Evolutionary conservation across 2,113 vertebrate species (phyloP), one percentile per base, ranked within the genome.

Genomic region (Nasalis larvatus): DNA sequence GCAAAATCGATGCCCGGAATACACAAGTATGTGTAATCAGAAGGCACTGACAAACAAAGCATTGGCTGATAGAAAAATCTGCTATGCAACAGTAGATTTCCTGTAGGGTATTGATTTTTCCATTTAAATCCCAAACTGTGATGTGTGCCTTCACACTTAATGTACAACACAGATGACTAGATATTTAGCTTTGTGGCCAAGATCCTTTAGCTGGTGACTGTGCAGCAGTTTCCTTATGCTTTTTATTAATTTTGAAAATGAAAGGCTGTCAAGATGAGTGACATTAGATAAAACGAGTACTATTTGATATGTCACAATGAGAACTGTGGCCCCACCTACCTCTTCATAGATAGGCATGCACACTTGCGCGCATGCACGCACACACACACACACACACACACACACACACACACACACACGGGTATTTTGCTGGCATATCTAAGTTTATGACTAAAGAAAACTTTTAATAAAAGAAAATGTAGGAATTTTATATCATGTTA

Each of bases 161-260:
- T 89, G 74, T 66, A 95, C 74, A 95, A 76, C 89, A 96, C 77
- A 93, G 91, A 96, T 96, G 6, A 94, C 78, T 69, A 95, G 94
- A 97, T 98, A 76, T 97, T 94, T 97, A 94, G 85, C 74, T 94
- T 91, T 92, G 77, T 76, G 11, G 71, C 95, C 98, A 97, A 97
- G 96, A 95, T 96, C 52, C 86, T 97, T 77, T 89, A 84, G 93
- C 93, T 96, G 92, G 56, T 91, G 91, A 94, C 81, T 84, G 66
- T 63, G 58, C 77, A n/a, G 47, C 45, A 77, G 96, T 98, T 98
- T 98, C 89, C 71, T 94, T 97, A 77, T 97, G 96, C 63, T 98
- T 85, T 95, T 91, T 88, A 86, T 88, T 98, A 85, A 97, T 98
- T 98, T 98, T 96, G 82, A 97, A 97, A 98, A 92, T 96, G n/a